Base-by-base conservation (phyloP, 1,140 invertebrate species). In the Atta texana region DNA sequence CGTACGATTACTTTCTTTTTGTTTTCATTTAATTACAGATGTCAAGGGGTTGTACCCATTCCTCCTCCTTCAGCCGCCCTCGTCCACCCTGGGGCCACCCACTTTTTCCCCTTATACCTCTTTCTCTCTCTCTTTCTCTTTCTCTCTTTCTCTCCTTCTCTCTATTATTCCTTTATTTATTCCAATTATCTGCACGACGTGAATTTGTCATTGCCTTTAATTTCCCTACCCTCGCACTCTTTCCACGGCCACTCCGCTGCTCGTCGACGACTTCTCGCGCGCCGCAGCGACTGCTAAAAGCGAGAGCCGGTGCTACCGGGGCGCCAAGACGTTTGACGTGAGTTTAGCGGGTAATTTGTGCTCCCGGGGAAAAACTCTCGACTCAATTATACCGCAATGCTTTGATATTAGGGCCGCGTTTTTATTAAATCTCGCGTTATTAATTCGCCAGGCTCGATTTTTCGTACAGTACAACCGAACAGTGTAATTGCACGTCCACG, bases 11-110 rank as follows among this genome's bases (percentile, higher is more conserved):
- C 93, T 94, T 95, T 94, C 92, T 94, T 94, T 94, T 95, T 95
- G 94, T 95, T 95, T 95, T 95, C 93, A 94, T 95, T 95, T 95
- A 95, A 95, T 95, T 95, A 95, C 94, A 93, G 94, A 95, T 94
- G 94, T 95, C 94, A 95, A 95, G 94, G 93, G 94, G 94, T 95
- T 95, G 94, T 93, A 92, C 90, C 92, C 84, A 81, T 74, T 64
- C 87, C 39, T 75, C 74, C 86, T 71, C 78, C 59, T 49, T 28
- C 21, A 31, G 55, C 14, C 57, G 6, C 31, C 39, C 63, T 85
- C 82, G 24, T 55, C 68, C 71, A 44, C 57, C 78, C 72, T 69
- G 86, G 85, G 76, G 89, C 91, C 90, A 74, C 89, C 92, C 92
- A 93, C 92, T 90, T 91, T 92, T 92, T 93, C 92, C 89, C 91